These are phyloP conservation scores for Dermochelys coriacea DNA, from an alignment of 2,797 vertebrate genomes.

Conservation along the genomic window DNA sequence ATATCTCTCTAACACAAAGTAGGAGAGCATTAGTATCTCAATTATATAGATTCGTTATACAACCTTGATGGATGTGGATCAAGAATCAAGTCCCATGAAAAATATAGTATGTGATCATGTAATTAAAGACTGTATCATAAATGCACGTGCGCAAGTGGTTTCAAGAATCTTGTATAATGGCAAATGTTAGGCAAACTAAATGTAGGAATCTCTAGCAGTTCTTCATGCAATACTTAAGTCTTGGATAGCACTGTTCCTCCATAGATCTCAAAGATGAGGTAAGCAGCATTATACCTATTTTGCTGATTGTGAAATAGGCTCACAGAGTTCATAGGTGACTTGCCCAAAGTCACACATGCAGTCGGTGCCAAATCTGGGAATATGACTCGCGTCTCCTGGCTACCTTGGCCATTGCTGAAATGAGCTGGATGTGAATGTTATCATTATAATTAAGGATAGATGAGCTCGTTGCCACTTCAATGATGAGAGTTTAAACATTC, in stretches of 20 bases:
- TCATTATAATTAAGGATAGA: neutral
- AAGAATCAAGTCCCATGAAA: neutral
- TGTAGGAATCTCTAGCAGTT: neutral
- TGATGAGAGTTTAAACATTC: neutral
- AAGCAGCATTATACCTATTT: neutral
- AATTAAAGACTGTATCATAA: neutral
- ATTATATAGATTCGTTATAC: neutral
- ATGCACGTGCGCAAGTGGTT: neutral
- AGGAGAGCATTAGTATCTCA: neutral
- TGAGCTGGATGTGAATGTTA: neutral
- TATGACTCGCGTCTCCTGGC: neutral
- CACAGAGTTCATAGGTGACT: neutral
- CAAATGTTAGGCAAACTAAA: neutral
- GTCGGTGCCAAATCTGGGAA: accelerated
- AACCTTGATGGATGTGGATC: neutral
- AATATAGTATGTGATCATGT: neutral
- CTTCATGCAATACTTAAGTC: neutral
- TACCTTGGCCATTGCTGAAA: neutral
- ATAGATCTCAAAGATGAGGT: neutral
- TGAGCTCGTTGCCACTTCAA: neutral
- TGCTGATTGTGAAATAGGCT: neutral
- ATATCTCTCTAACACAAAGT: neutral
- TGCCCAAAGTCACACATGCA: neutral
- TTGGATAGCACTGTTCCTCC: neutral
- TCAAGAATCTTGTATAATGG: neutral